Evolutionary conservation across 1,140 invertebrate species (phyloP), one percentile per base, ranked within the genome.

Genomic region (Goniozus legneri): DNA sequence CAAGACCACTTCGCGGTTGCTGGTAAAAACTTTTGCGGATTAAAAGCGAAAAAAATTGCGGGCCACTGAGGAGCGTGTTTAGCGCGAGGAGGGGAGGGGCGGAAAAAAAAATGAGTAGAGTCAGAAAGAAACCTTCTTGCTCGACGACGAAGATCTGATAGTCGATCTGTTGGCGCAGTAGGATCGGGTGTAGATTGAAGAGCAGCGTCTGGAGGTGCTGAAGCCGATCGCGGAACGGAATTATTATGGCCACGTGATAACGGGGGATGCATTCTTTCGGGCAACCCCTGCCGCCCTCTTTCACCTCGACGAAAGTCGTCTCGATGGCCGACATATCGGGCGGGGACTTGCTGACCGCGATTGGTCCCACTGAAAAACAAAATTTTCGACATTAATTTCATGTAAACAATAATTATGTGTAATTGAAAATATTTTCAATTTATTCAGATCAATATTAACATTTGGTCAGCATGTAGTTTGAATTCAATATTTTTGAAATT

Each of bases 81-180:
- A n/a, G n/a, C n/a, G n/a, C n/a, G n/a, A n/a, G n/a, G n/a, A n/a
- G n/a, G n/a, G n/a, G n/a, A n/a, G n/a, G n/a, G n/a, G n/a, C n/a
- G n/a, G n/a, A n/a, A n/a, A n/a, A n/a, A n/a, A n/a, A n/a, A n/a
- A n/a, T n/a, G n/a, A n/a, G n/a, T n/a, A n/a, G n/a, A n/a, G n/a
- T n/a, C n/a, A n/a, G n/a, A n/a, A n/a, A n/a, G n/a, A n/a, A 6
- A 85, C 83, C 84, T 71, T 79, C 80, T 73, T 97, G 94, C 75
- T 97, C 95, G n/a, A 97, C 80, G n/a, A 97, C 83, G 72, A 91
- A 95, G 60, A 98, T 93, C 52, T 87, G 85, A 76, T 97, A 98
- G 64, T 95, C 89, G 40, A 97, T 80, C 71, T 91, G 85, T 73
- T 98, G 95, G 50, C 85, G 84, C 71, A 91, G 86, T 20, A 97